Conservation (phyloP, 2,888 invertebrate genomes). For the Eupsilia transversa region DNA sequence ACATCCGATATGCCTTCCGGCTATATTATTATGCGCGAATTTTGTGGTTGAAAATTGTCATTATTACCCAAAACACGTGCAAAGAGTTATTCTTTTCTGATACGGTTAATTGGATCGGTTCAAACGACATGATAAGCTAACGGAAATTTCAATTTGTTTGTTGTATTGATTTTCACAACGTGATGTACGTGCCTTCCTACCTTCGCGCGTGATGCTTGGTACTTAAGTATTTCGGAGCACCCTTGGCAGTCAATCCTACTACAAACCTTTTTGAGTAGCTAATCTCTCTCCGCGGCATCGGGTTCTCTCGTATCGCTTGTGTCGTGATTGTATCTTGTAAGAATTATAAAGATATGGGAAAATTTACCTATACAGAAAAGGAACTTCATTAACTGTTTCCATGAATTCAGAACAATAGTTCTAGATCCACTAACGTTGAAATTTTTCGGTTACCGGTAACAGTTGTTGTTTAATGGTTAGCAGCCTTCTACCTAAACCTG, state of each 20-base stretch:
- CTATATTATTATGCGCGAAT: not conserved
- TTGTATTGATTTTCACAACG: slow-evolving; percentile 45
- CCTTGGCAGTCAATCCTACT: slow-evolving; percentile 18
- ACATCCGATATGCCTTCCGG: slow-evolving; percentile 23
- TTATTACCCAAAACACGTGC: slow-evolving; percentile 20
- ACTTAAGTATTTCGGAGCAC: slow-evolving; percentile 32
- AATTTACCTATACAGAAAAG: not conserved
- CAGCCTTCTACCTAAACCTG: not conserved
- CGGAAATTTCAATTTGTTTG: slow-evolving; percentile 52
- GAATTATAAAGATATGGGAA: not conserved
- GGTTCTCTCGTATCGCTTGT: not conserved
- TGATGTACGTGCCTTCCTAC: slow-evolving; percentile 29
- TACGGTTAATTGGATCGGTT: slow-evolving; percentile 36
- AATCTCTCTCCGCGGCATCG: not conserved
- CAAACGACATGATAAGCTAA: slow-evolving; percentile 21
- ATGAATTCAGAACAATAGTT: not conserved
- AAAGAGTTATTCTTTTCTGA: slow-evolving; percentile 27
- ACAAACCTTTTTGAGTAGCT: slow-evolving; percentile 28
- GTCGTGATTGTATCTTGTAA: not conserved
- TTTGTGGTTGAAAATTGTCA: slow-evolving; percentile 3
- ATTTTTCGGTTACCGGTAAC: not conserved
- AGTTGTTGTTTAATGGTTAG: too few species aligned
- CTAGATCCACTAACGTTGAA: not conserved
- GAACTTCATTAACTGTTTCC: not conserved
- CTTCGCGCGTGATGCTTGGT: not conserved